phyloP scores from a whole-genome alignment of 2,797 vertebrate genomes.

The Molothrus ater region DNA sequence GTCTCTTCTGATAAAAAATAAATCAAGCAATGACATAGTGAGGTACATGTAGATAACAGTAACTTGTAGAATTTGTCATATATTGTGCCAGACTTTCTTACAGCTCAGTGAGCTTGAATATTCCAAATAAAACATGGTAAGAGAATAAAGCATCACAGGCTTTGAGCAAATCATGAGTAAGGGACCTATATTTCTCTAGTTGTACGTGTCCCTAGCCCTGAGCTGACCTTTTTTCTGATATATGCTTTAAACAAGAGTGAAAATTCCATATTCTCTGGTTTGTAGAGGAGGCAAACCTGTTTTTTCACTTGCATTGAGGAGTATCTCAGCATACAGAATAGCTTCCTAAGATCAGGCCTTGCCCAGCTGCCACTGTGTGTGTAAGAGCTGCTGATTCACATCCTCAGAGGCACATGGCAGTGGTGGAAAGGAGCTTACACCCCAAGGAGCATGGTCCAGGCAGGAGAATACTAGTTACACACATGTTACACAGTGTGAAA shows the following conservation, averaged over 20 bases:
- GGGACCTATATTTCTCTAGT: neutral
- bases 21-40: neutral
- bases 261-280: neutral
- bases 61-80: neutral
- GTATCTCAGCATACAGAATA: neutral
- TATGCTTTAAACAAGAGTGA: neutral
- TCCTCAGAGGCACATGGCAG: accelerated
- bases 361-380: neutral
- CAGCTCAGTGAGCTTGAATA: neutral
- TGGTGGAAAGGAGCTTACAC: neutral
- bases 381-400: neutral
- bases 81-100: neutral
- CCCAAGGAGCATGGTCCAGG: accelerated
- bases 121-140: neutral
- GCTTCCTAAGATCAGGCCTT: neutral
- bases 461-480: neutral
- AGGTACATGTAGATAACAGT: neutral
- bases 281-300: neutral
- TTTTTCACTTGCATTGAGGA: neutral
- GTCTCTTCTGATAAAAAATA: neutral
- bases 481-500: neutral
- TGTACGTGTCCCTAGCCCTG: neutral
- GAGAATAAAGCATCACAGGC: neutral
- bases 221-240: neutral
- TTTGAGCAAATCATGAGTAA: neutral